Conservation (phyloP, 2,113 vertebrate genomes). For the Okapia johnstoni region DNA sequence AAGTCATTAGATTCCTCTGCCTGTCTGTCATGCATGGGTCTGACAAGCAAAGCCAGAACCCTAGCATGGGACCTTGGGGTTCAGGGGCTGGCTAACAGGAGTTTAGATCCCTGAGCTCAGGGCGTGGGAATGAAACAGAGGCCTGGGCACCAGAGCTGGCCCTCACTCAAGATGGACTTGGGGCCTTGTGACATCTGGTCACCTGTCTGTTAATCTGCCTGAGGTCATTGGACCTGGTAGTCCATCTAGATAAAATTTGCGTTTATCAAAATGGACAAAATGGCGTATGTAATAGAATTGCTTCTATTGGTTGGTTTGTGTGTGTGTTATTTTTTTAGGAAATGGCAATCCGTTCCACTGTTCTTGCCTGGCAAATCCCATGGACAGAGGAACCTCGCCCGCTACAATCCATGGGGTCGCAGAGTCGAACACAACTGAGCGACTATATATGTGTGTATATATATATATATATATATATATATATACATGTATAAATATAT, state of each 20-base stretch:
- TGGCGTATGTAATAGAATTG: too few species aligned
- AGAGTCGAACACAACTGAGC: background rate
- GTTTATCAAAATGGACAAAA: background rate
- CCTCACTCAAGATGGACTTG: background rate
- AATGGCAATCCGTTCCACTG: background rate
- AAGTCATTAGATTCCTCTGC: background rate
- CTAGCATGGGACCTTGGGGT: background rate
- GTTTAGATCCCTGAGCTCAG: background rate
- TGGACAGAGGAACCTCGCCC: background rate
- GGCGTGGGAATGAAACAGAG: background rate
- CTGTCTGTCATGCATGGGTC: background rate
- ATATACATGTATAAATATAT: background rate
- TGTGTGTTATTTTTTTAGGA: background rate
- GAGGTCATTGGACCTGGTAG: background rate
- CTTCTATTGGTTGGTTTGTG: background rate
- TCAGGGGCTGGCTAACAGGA: too few species aligned
- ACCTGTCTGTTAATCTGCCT: background rate
- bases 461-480: background rate
- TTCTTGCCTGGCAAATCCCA: background rate
- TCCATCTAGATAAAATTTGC: background rate
- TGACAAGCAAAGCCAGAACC: background rate
- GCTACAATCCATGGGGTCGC: background rate
- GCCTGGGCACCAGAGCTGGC: accelerated
- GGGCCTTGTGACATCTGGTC: background rate
- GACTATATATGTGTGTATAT: background rate